Conservation (phyloP, 2,797 vertebrate species). For the Centropyge bicolor region DNA sequence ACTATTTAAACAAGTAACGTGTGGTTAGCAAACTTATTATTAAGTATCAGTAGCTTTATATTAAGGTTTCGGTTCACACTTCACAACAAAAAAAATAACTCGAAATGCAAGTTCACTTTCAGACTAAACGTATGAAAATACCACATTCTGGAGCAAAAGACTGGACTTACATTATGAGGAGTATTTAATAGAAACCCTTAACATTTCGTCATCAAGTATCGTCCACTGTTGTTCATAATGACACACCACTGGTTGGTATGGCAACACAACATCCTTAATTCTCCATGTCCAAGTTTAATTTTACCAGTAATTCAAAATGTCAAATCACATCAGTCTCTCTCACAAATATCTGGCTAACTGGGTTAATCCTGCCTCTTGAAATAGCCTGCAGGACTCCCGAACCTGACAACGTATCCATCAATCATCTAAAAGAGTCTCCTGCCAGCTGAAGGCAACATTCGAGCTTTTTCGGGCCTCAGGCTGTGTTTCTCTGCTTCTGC, state of each 20-base stretch:
- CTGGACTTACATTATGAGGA: background rate
- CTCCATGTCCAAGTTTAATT: slow-evolving; percentile 41
- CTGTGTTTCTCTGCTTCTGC: background rate
- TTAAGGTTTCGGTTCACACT: background rate
- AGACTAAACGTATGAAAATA: background rate
- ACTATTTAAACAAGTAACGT: background rate
- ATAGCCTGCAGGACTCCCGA: slow-evolving; percentile 25
- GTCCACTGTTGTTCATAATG: slow-evolving; percentile 28
- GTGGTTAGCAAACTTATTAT: background rate
- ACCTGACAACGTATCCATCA: slow-evolving; percentile 29
- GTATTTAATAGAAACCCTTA: slow-evolving; percentile 1
- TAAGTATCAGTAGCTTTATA: background rate
- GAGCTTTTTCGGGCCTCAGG: background rate
- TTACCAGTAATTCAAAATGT: slow-evolving; percentile 31
- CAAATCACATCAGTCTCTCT: slow-evolving; percentile 32
- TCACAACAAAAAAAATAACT: background rate
- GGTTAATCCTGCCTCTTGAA: slow-evolving; percentile 52
- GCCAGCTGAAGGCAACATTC: slow-evolving; percentile 25
- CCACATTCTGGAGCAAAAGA: background rate
- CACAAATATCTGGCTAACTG: slow-evolving; percentile 29
- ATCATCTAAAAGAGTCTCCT: slow-evolving; percentile 23
- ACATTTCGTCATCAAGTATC: slow-evolving; percentile 8
- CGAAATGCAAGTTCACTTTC: background rate
- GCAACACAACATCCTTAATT: slow-evolving; percentile 38
- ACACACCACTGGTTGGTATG: slow-evolving; percentile 42